These are phyloP conservation scores for Caenorhabditis afra DNA, from an alignment of 2,888 invertebrate species.

Conservation along the genomic window DNA sequence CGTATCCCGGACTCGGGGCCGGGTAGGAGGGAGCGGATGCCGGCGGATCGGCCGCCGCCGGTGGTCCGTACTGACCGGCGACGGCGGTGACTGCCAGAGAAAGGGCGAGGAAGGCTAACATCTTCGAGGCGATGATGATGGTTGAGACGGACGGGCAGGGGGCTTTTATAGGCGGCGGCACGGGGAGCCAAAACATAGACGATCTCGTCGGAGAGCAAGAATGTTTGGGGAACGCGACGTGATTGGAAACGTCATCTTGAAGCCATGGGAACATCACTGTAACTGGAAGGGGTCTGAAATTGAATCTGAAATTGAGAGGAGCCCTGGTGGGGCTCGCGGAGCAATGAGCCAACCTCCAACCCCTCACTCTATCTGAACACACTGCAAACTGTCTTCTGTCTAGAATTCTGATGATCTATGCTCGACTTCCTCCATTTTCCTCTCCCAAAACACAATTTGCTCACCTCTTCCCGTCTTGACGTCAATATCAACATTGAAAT, in stretches of 20 bases:
- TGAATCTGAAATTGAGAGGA: too few species aligned
- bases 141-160: neutral
- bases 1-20: neutral
- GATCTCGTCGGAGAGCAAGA: conserved; percentile 14
- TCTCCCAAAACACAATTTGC: conserved; percentile 19
- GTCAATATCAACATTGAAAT: conserved; percentile 38
- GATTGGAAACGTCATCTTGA: neutral
- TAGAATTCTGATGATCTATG: too few species aligned
- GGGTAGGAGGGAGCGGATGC: conserved; percentile 15
- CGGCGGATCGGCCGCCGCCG: conserved; percentile 4
- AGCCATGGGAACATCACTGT: too few species aligned
- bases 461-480: too few species aligned
- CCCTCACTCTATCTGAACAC: too few species aligned
- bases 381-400: too few species aligned
- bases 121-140: conserved; percentile 30
- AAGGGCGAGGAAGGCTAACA: conserved; percentile 38
- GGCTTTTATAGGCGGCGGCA: conserved; percentile 38
- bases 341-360: too few species aligned
- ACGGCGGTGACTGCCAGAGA: conserved; percentile 32
- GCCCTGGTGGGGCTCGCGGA: too few species aligned
- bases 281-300: too few species aligned
- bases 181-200: conserved; percentile 11
- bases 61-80: conserved; percentile 28
- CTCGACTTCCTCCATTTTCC: neutral
- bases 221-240: conserved; percentile 10